phyloP scores from a whole-genome alignment of 2,888 invertebrate species.

The Eilema depressum region DNA sequence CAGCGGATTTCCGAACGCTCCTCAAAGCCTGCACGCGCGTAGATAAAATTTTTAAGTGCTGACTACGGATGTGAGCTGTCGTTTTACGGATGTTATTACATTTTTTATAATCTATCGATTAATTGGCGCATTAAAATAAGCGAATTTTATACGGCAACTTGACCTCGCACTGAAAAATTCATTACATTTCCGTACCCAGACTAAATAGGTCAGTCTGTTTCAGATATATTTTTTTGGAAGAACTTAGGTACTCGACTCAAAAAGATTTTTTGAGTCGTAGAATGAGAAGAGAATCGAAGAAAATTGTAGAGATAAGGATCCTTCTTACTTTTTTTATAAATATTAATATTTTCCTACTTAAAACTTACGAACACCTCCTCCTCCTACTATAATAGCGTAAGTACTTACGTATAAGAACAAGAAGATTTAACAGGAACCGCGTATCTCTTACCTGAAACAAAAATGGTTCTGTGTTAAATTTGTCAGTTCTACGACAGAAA shows the following conservation, averaged over 20 bases:
- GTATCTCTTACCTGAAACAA: slow-evolving; percentile 56
- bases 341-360: not conserved
- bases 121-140: not conserved
- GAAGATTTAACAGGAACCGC: slow-evolving; percentile 26
- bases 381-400: not conserved
- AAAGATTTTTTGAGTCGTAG: too few relatives aligned
- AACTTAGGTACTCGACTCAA: too few relatives aligned
- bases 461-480: slow-evolving; percentile 41
- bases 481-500: slow-evolving; percentile 11
- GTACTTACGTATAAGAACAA: slow-evolving; percentile 2
- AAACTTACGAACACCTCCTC: not conserved
- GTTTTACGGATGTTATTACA: slow-evolving; percentile 41
- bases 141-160: not conserved
- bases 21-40: slow-evolving; percentile 55
- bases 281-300: too few relatives aligned
- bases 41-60: slow-evolving; percentile 59
- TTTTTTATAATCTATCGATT: slow-evolving; percentile 24
- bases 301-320: not conserved
- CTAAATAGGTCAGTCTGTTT: too few relatives aligned
- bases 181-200: too few relatives aligned
- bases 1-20: slow-evolving; percentile 71
- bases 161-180: too few relatives aligned
- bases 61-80: slow-evolving; percentile 36
- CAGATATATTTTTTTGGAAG: too few relatives aligned
- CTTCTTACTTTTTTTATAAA: not conserved